Conservation (phyloP, 1,140 invertebrate species). For the Armadillidium nasatum region DNA sequence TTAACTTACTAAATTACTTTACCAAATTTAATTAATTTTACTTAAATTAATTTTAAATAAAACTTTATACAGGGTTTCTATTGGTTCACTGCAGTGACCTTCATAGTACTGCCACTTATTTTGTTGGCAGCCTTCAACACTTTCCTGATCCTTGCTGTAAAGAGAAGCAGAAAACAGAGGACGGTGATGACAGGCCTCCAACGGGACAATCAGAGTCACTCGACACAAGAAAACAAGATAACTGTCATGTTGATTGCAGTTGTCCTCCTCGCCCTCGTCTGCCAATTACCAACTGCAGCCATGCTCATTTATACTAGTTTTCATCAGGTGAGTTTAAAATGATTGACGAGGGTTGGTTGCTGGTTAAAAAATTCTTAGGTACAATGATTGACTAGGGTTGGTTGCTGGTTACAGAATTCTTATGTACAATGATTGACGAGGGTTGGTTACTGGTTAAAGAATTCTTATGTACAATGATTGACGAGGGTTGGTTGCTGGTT, state of each 20-base stretch:
- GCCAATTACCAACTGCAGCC: slow-evolving; percentile 64
- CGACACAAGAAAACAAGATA: slow-evolving; percentile 64
- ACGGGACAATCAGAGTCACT: slow-evolving; percentile 46
- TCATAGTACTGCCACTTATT: slow-evolving; percentile 62
- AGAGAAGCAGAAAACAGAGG: slow-evolving; percentile 48
- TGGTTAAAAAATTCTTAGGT: too few species aligned
- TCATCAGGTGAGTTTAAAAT: slow-evolving; percentile 47
- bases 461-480: too few species aligned
- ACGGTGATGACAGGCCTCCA: neutral
- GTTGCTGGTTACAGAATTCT: too few species aligned
- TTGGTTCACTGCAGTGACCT: slow-evolving; percentile 60
- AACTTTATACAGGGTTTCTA: slow-evolving; percentile 55
- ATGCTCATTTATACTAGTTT: slow-evolving; percentile 55
- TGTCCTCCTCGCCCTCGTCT: slow-evolving; percentile 66
- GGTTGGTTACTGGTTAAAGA: too few species aligned
- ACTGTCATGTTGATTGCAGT: slow-evolving; percentile 72
- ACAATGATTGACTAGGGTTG: too few species aligned
- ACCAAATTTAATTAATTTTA: too few species aligned
- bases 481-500: too few species aligned
- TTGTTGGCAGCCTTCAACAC: slow-evolving; percentile 66
- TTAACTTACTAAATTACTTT: too few species aligned
- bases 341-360: too few species aligned
- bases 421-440: too few species aligned
- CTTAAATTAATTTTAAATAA: too few species aligned
- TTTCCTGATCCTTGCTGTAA: slow-evolving; percentile 63